Evolutionary conservation across 1,140 invertebrate genomes (phyloP), one percentile per base, ranked within the genome.

Genomic region (Pomacea maculata): DNA sequence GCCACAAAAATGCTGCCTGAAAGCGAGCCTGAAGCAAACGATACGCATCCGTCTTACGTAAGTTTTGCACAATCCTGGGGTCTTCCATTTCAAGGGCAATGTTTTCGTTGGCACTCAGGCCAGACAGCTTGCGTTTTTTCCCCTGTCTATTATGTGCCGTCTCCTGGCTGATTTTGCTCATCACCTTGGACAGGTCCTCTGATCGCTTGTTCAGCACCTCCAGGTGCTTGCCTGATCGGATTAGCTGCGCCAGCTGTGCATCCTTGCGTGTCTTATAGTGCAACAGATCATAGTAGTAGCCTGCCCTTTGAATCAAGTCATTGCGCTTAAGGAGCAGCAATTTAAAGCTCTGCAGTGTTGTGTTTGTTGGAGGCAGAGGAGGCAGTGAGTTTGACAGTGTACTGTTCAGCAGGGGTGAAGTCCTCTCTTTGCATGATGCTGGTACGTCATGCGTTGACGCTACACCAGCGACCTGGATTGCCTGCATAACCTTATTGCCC

Each of bases 1-100:
- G 87, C 87, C 87, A 87, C 25, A 79, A 64, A 82, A 86, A 87
- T 21, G 85, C 29, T 11, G 85, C 75, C 52, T 84, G 78, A 78
- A 87, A 87, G 65, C 87, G 74, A 21, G 84, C 82, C 82, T 86
- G 82, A 11, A 87, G 73, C 68, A 83, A 45, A 29, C 84, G 29
- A 72, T 83, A 87, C 1, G 82, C 84, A n/a, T 77, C 64, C 7
- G 82, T 83, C 63, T 80, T 55, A 45, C 84, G 75, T 1, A 85
- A 34, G 11, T 61, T 17, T 17, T 61, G 57, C 11, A 61, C 15
- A 17, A 61, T 17, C 11, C 57, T 61, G 57, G 57, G 57, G 57
- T 61, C 8, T 17, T 61, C 57, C 57, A 61, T 61, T 17, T 17
- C 57, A 11, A 61, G 15, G 3, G 57, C 57, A 17, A 61, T 61